A percentile compares a stretch with the other conserved stretches of the same genome.
Evolutionary conservation across 2,797 vertebrate species (phyloP).

Genomic region (Gouania willdenowi): DNA sequence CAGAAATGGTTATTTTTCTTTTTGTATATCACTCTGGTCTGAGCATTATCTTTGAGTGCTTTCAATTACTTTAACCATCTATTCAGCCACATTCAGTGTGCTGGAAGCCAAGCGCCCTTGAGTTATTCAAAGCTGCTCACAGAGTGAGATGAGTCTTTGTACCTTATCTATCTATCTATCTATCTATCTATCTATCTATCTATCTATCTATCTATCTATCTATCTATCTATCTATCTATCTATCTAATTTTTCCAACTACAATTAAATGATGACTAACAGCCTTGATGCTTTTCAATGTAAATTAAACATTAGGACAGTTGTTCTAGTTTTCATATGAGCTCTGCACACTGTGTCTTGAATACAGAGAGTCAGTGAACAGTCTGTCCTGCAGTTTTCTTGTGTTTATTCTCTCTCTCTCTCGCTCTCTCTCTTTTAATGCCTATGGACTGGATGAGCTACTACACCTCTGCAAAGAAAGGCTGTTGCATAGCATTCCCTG

Average conservation of each 20-base stretch:
- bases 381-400: slow-evolving; percentile 24
- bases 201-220: slow-evolving; percentile 9
- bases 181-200: slow-evolving; percentile 19
- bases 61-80: slow-evolving; percentile 12
- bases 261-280: too few species aligned
- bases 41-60: background rate
- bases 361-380: slow-evolving; percentile 35
- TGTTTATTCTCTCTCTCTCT: background rate
- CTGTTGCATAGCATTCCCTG: slow-evolving; percentile 16
- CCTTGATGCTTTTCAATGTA: slow-evolving; percentile 6
- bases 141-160: slow-evolving; percentile 6
- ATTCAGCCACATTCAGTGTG: slow-evolving; percentile 11
- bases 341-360: slow-evolving; percentile 21
- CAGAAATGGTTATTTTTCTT: background rate
- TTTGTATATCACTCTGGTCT: background rate
- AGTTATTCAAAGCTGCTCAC: slow-evolving; percentile 20
- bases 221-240: slow-evolving; percentile 8
- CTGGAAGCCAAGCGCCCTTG: slow-evolving; percentile 19
- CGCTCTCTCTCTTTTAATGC: slow-evolving; percentile 13
- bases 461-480: slow-evolving; percentile 32
- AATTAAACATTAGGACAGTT: slow-evolving; percentile 18
- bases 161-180: background rate
- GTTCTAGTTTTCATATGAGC: slow-evolving; percentile 26
- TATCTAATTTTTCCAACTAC: background rate
- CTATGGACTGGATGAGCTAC: slow-evolving; percentile 28